These are phyloP conservation scores for Dinocampus coccinellae DNA, from an alignment of 2,888 invertebrate genomes.

Conservation along the genomic window DNA sequence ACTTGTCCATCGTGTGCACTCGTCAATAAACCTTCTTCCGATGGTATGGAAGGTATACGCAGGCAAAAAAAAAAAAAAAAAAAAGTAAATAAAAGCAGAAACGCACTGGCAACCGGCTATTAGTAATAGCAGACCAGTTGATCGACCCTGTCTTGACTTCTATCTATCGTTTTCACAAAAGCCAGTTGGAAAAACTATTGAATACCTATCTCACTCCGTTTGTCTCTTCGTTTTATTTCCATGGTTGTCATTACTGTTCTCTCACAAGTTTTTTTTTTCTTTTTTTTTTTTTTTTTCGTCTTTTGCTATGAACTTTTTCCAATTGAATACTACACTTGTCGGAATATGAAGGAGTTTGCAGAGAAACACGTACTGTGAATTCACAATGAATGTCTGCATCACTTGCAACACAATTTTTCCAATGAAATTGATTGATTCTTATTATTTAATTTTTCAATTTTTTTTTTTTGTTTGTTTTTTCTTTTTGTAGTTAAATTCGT, in stretches of 20 bases:
- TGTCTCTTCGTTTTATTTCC: background rate
- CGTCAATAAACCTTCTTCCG: background rate
- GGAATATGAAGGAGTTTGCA: background rate
- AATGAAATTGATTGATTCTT: background rate
- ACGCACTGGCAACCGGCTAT: constrained; percentile 50
- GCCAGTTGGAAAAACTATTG: constrained; percentile 22
- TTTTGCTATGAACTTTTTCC: background rate
- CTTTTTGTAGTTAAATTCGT: background rate
- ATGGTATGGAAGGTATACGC: background rate
- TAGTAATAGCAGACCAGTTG: constrained; percentile 47
- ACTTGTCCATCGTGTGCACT: background rate
- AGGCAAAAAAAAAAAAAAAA: constrained; percentile 22
- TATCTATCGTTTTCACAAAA: constrained; percentile 27
- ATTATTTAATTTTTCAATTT: background rate
- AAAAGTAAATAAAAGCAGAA: constrained; percentile 47
- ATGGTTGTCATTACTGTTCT: background rate
- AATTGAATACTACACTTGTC: background rate
- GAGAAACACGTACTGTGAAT: background rate
- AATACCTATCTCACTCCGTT: background rate
- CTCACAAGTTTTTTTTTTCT: no score
- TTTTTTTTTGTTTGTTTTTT: background rate
- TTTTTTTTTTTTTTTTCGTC: background rate
- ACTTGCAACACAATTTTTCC: background rate
- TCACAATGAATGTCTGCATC: background rate
- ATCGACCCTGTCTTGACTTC: constrained; percentile 47